Conservation (phyloP, 2,113 vertebrate species). For the Albula goreensis region DNA sequence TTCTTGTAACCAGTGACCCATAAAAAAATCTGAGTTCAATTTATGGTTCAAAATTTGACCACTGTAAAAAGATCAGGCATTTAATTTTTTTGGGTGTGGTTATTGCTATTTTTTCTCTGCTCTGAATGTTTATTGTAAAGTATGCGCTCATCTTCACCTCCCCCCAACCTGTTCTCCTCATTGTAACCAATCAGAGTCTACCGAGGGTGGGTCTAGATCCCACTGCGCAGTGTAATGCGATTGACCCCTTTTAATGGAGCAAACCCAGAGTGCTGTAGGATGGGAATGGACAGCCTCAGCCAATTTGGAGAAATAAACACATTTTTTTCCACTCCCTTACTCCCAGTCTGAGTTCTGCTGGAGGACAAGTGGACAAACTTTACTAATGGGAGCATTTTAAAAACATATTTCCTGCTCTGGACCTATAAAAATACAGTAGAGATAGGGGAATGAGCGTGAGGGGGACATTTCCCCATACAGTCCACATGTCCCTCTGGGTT, state of each 20-base stretch:
- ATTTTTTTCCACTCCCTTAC: constrained; percentile 61
- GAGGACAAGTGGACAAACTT: constrained; percentile 40
- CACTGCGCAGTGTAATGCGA: constrained; percentile 48
- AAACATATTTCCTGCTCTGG: constrained; percentile 48
- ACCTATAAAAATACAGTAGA: constrained; percentile 53
- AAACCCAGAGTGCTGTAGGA: constrained; percentile 32
- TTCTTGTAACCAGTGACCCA: constrained; percentile 11
- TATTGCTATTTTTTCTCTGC: background rate
- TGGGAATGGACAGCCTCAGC: constrained; percentile 35
- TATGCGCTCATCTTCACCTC: background rate
- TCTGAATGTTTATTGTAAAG: background rate
- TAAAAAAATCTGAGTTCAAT: background rate
- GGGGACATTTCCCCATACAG: background rate
- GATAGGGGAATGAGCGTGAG: constrained; percentile 14
- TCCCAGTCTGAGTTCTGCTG: constrained; percentile 48
- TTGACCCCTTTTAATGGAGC: constrained; percentile 43
- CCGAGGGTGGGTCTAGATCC: too few species aligned
- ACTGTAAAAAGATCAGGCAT: background rate
- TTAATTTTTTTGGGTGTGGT: background rate
- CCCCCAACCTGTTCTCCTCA: background rate
- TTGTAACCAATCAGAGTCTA: background rate
- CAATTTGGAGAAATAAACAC: constrained; percentile 51
- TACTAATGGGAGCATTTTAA: constrained; percentile 57
- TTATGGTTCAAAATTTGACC: background rate
- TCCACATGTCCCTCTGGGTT: constrained; percentile 28